Evolutionary conservation across 2,888 invertebrate genomes (phyloP).

Genomic region (Drosophila nr. perissopoda): DNA sequence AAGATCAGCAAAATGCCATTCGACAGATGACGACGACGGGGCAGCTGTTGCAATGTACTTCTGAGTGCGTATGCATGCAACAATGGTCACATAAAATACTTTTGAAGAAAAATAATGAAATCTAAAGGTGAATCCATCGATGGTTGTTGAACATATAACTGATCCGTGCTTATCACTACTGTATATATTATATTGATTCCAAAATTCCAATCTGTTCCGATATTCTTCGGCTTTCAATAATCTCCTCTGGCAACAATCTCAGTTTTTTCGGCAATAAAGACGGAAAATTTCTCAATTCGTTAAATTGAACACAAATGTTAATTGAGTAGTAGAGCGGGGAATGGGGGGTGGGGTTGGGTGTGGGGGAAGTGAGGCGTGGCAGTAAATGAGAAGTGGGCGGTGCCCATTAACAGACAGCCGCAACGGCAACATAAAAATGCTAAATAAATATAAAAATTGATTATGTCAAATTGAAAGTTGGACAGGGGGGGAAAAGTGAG

Average conservation of each 20-base stretch:
- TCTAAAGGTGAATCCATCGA: not conserved
- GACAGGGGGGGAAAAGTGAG: conserved; percentile 9
- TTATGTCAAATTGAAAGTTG: conserved; percentile 71
- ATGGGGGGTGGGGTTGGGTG: too few species aligned
- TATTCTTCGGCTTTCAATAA: not conserved
- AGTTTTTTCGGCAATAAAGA: not conserved
- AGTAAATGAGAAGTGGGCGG: conserved; percentile 42
- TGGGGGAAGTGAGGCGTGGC: conserved; percentile 48
- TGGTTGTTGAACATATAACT: not conserved
- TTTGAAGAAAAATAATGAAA: not conserved
- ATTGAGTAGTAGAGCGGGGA: conserved; percentile 22
- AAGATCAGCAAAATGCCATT: too few species aligned
- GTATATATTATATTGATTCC: too few species aligned
- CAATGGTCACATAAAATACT: not conserved
- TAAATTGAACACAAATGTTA: conserved; percentile 32
- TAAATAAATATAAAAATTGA: conserved; percentile 77
- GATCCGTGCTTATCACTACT: not conserved
- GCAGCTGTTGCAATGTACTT: too few species aligned
- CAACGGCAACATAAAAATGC: conserved; percentile 57
- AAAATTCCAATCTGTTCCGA: not conserved
- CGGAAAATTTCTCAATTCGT: conserved; percentile 3
- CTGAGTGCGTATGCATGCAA: too few species aligned
- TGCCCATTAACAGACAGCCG: conserved; percentile 45
- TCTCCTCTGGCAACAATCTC: not conserved
- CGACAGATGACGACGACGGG: too few species aligned